These are phyloP conservation scores for Petrolisthes cinctipes DNA, from an alignment of 2,888 invertebrate species.

Conservation along the genomic window DNA sequence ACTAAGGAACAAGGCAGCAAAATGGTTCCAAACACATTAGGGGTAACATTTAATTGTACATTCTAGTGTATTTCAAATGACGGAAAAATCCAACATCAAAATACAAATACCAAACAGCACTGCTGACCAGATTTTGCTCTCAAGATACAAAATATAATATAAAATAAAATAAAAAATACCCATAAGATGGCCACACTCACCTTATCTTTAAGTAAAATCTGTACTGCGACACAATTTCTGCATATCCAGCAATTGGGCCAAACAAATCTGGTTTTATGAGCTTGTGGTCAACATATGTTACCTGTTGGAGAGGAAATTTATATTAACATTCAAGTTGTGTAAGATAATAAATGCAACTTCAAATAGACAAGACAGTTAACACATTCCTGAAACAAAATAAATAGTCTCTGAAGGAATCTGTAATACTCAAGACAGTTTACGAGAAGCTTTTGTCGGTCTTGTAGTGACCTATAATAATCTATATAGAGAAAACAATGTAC, in stretches of 20 bases:
- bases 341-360: too few species aligned
- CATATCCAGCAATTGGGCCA: conserved; percentile 14
- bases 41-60: background rate
- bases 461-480: too few species aligned
- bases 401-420: too few species aligned
- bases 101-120: background rate
- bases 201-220: conserved; percentile 14
- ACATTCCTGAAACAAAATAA: too few species aligned
- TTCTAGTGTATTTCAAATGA: background rate
- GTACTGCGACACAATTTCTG: conserved; percentile 14
- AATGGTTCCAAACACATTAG: background rate
- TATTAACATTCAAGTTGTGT: background rate
- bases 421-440: too few species aligned
- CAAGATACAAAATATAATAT: background rate
- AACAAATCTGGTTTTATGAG: conserved; percentile 5
- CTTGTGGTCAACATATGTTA: conserved; percentile 26
- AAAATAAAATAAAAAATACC: background rate
- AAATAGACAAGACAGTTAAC: too few species aligned
- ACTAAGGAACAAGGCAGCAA: too few species aligned
- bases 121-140: background rate
- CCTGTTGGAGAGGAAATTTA: conserved; percentile 8
- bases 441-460: too few species aligned
- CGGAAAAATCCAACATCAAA: background rate
- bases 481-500: too few species aligned
- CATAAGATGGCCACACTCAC: background rate